Conservation (phyloP, 2,797 vertebrate species). For the Argyrosomus regius region DNA sequence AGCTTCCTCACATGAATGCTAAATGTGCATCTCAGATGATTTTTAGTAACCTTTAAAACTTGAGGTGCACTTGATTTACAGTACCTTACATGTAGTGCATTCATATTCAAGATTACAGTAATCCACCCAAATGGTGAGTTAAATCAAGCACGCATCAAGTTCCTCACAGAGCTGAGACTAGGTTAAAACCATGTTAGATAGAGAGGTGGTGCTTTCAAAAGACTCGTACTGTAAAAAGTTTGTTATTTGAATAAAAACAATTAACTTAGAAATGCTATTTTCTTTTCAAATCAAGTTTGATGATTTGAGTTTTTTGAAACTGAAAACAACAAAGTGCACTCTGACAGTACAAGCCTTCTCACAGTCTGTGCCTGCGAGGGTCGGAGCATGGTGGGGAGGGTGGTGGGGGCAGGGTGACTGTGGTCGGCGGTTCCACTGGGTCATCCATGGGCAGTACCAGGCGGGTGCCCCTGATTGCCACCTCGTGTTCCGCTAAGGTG, state of each 20-base stretch:
- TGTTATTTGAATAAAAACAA: conserved; percentile 24
- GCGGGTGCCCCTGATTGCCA: conserved; percentile 91
- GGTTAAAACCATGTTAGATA: conserved; percentile 28
- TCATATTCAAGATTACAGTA: conserved; percentile 43
- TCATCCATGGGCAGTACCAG: conserved; percentile 94
- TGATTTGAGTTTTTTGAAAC: conserved; percentile 11
- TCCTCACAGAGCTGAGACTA: conserved; percentile 17
- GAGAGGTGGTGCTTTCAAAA: conserved; percentile 5
- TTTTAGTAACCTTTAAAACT: conserved; percentile 13
- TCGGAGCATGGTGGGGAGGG: conserved; percentile 81
- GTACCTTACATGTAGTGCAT: conserved; percentile 40
- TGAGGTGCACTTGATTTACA: conserved; percentile 41
- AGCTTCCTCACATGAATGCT: conserved; percentile 11
- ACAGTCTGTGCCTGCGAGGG: conserved; percentile 80
- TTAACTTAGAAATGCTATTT: neutral
- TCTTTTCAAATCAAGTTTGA: conserved; percentile 21
- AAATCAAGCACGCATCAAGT: conserved; percentile 37
- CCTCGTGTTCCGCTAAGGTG: conserved; percentile 88
- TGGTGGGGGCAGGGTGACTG: conserved; percentile 76
- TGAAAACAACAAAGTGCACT: conserved; percentile 31
- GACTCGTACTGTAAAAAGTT: conserved; percentile 17
- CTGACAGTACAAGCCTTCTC: conserved; percentile 25
- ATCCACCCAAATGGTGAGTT: conserved; percentile 12
- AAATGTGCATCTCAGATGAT: conserved; percentile 15
- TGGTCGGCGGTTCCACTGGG: conserved; percentile 84